Evolutionary conservation across 1,140 invertebrate genomes (phyloP).

Genomic region (Monomorium pharaonis): DNA sequence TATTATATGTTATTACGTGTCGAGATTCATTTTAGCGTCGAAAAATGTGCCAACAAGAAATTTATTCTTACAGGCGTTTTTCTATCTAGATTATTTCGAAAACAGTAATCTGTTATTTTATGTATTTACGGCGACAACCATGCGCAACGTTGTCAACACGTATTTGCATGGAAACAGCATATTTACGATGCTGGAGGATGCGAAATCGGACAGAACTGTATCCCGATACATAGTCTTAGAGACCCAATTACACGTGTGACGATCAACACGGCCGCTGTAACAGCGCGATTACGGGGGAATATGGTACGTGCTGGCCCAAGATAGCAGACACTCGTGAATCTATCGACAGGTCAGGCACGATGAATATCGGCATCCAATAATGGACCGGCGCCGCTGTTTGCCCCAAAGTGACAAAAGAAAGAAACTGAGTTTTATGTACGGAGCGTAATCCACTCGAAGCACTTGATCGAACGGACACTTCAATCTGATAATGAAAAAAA

Average conservation of each 20-base stretch:
- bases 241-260: conserved; percentile 72
- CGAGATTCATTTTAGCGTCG: neutral
- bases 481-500: conserved; percentile 48
- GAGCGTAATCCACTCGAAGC: conserved; percentile 43
- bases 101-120: neutral
- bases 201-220: conserved; percentile 59
- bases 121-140: neutral
- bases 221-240: conserved; percentile 56
- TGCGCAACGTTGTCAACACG: conserved; percentile 62
- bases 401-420: conserved; percentile 59
- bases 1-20: no score
- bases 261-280: conserved; percentile 68
- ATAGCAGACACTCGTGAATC: conserved; percentile 25
- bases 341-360: conserved; percentile 61
- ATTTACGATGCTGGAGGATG: conserved; percentile 27
- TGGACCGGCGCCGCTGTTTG: conserved; percentile 46
- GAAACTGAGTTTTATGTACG: neutral
- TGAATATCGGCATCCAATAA: conserved; percentile 67
- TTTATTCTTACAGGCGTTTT: neutral
- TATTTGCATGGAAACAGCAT: conserved; percentile 61
- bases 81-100: neutral
- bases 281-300: conserved; percentile 64
- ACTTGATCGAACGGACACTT: conserved; percentile 35
- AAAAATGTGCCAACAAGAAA: neutral
- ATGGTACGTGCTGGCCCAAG: conserved; percentile 38